These are phyloP conservation scores for Corydoras sp. DNA, from an alignment of 2,113 vertebrate genomes.

Conservation along the genomic window DNA sequence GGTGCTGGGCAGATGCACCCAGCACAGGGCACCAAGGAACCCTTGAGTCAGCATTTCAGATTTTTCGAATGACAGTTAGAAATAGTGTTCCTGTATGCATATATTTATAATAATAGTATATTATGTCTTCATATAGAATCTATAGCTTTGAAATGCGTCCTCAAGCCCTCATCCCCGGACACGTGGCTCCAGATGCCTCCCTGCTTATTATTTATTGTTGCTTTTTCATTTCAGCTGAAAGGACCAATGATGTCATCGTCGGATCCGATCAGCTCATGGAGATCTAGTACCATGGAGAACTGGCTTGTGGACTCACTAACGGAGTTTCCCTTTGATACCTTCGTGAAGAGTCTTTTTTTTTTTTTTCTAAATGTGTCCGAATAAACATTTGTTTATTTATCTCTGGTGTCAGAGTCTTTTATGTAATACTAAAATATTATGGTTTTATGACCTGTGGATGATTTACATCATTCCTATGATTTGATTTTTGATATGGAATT, in stretches of 20 bases:
- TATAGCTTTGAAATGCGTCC: neutral
- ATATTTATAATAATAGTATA: too few relatives aligned
- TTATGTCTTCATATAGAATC: neutral
- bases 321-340: conserved; percentile 27
- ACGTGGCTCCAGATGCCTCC: neutral
- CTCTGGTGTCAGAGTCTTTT: conserved; percentile 16
- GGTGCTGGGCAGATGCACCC: too few relatives aligned
- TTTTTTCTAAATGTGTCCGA: conserved; percentile 53
- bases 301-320: conserved; percentile 28
- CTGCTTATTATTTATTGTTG: conserved; percentile 7
- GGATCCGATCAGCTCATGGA: conserved; percentile 96
- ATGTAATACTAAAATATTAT: neutral
- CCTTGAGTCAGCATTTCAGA: too few relatives aligned
- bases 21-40: too few relatives aligned
- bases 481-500: too few relatives aligned
- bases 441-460: neutral
- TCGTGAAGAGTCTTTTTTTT: conserved; percentile 25
- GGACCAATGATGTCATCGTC: conserved; percentile 93
- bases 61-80: too few relatives aligned
- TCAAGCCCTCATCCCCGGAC: conserved; percentile 9
- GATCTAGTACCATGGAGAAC: conserved; percentile 69
- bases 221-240: conserved; percentile 76
- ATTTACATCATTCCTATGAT: too few relatives aligned
- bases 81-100: too few relatives aligned
- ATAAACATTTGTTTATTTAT: conserved; percentile 64